Evolutionary conservation across 2,113 vertebrate species (phyloP).

Genomic region (Phyllopteryx taeniolatus): DNA sequence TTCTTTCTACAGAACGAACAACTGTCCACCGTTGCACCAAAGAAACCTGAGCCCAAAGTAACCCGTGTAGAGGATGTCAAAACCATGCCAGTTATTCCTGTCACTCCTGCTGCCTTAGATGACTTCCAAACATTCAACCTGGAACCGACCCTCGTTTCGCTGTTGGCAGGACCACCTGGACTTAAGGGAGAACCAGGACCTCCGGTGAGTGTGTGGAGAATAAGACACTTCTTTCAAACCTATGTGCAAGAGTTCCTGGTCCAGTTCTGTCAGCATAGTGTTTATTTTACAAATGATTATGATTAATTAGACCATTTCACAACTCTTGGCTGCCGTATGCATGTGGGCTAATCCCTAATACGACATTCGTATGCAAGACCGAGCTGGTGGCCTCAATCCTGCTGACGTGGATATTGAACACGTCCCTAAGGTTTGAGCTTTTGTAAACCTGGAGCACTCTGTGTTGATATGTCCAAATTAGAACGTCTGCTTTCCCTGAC

Average conservation of each 20-base stretch:
- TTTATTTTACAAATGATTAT: constrained; percentile 17
- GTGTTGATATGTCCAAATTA: constrained; percentile 51
- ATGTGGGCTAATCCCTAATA: neutral
- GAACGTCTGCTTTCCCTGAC: neutral
- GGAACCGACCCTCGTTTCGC: constrained; percentile 78
- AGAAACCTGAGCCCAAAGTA: constrained; percentile 54
- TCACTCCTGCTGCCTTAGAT: constrained; percentile 75
- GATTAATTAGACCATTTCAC: neutral
- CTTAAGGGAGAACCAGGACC: constrained; percentile 87
- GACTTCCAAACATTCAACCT: constrained; percentile 79
- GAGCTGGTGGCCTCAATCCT: constrained; percentile 18
- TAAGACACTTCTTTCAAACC: neutral
- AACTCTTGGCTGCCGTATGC: neutral
- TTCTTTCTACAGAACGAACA: constrained; percentile 43
- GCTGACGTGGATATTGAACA: neutral
- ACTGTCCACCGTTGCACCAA: constrained; percentile 18
- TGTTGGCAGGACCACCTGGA: constrained; percentile 79
- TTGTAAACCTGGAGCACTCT: constrained; percentile 10
- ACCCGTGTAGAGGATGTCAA: constrained; percentile 55
- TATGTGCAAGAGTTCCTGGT: neutral
- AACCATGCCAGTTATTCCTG: constrained; percentile 48
- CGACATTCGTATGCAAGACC: neutral
- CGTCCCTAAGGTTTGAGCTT: constrained; percentile 14
- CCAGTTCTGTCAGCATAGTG: neutral
- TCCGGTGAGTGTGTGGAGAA: constrained; percentile 74